Conservation (phyloP, 1,140 invertebrate species). For the Cepaea nemoralis region DNA sequence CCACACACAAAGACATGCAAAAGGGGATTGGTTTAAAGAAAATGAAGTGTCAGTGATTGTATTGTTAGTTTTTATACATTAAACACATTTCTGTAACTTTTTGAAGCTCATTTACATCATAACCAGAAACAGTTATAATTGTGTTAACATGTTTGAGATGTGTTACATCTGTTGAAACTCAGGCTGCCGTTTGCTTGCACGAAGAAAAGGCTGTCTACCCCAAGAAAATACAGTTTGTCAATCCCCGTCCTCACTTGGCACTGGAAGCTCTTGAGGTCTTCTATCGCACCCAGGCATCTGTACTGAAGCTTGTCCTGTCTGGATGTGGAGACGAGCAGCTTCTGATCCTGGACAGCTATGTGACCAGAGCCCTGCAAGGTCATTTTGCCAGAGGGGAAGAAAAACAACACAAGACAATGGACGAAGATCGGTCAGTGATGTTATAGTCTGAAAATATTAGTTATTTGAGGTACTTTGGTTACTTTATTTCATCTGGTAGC, state of each 20-base stretch:
- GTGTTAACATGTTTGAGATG: neutral
- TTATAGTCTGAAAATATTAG: too few species aligned
- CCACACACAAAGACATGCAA: too few species aligned
- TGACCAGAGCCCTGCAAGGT: constrained; percentile 67
- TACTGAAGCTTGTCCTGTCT: constrained; percentile 85
- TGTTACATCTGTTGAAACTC: neutral
- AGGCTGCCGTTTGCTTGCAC: constrained; percentile 82
- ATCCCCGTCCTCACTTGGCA: constrained; percentile 83
- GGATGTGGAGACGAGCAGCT: constrained; percentile 73
- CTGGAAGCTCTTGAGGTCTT: constrained; percentile 89
- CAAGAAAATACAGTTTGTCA: constrained; percentile 84
- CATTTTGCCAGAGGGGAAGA: constrained; percentile 70
- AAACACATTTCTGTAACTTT: too few species aligned
- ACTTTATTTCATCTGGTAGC: too few species aligned
- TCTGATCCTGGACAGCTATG: constrained; percentile 61
- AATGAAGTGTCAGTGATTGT: too few species aligned
- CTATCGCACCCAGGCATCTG: constrained; percentile 82
- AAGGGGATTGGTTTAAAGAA: too few species aligned
- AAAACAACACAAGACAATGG: constrained; percentile 61
- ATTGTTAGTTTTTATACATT: too few species aligned
- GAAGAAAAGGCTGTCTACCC: constrained; percentile 88
- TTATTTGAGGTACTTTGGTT: too few species aligned
- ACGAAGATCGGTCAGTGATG: neutral
- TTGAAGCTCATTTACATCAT: too few species aligned
- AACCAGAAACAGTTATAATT: too few species aligned